These are phyloP conservation scores for Syndactyla subalaris DNA, from an alignment of 2,797 vertebrate species.

Conservation along the genomic window DNA sequence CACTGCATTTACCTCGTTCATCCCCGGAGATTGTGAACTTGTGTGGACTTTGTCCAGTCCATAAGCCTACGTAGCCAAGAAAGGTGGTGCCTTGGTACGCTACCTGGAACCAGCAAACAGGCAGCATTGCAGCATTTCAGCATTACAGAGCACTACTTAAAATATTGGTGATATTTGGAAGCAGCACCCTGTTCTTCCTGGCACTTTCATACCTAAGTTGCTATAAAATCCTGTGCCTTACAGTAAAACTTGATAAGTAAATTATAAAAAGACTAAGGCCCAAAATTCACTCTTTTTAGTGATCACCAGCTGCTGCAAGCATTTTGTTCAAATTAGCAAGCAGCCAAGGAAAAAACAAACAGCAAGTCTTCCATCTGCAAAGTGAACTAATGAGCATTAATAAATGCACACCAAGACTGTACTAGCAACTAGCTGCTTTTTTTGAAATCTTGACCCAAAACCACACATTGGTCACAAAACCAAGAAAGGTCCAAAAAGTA, in stretches of 20 bases:
- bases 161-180: neutral
- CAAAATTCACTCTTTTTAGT: neutral
- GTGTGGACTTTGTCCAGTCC: constrained; percentile 92
- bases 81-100: constrained; percentile 90
- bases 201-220: fast-evolving
- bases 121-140: neutral
- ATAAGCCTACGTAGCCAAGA: constrained; percentile 91
- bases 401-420: neutral
- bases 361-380: neutral
- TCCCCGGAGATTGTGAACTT: constrained; percentile 91
- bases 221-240: neutral
- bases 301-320: neutral
- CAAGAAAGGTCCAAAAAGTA: neutral
- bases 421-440: neutral
- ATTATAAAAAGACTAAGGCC: neutral
- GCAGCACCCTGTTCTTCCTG: neutral
- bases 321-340: neutral
- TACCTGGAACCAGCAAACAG: constrained; percentile 75
- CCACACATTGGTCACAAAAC: neutral
- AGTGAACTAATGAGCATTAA: fast-evolving
- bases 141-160: neutral
- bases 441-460: neutral
- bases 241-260: neutral
- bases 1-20: constrained; percentile 80
- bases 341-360: neutral